phyloP scores from a whole-genome alignment of 1,140 invertebrate genomes.

The Helicorthomorpha holstii region DNA sequence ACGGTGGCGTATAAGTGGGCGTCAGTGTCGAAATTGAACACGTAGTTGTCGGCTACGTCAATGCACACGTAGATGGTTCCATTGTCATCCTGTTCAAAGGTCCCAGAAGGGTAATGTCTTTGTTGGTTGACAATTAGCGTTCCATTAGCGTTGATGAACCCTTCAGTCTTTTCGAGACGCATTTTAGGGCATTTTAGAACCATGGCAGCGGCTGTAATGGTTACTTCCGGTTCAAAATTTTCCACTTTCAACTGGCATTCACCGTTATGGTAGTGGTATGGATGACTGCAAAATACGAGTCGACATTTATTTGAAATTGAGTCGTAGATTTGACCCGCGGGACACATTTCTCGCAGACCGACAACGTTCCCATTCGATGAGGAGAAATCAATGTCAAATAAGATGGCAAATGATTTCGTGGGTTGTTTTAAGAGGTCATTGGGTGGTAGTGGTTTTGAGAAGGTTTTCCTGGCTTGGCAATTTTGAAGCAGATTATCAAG shows the following conservation, averaged over 20 bases:
- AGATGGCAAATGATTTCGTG: neutral
- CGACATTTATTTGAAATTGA: neutral
- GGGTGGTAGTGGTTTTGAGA: neutral
- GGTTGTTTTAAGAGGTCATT: neutral
- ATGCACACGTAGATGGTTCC: neutral
- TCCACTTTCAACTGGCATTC: neutral
- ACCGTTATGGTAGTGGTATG: neutral
- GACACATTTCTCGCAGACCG: neutral
- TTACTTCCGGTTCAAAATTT: neutral
- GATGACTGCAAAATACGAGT: neutral
- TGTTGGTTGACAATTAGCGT: neutral
- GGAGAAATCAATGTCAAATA: neutral
- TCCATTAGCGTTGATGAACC: neutral
- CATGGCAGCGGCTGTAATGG: neutral
- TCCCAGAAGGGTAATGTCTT: neutral
- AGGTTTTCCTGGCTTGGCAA: neutral
- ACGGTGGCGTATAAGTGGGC: neutral
- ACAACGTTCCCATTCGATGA: neutral
- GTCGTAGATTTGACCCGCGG: neutral
- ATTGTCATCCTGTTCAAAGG: neutral
- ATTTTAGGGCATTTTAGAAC: neutral
- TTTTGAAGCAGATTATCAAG: too few species aligned
- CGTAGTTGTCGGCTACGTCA: neutral
- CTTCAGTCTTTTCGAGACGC: neutral
- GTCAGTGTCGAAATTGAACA: neutral